Base-by-base conservation (phyloP, 2,888 invertebrate genomes). In the Lissonota sp. region DNA sequence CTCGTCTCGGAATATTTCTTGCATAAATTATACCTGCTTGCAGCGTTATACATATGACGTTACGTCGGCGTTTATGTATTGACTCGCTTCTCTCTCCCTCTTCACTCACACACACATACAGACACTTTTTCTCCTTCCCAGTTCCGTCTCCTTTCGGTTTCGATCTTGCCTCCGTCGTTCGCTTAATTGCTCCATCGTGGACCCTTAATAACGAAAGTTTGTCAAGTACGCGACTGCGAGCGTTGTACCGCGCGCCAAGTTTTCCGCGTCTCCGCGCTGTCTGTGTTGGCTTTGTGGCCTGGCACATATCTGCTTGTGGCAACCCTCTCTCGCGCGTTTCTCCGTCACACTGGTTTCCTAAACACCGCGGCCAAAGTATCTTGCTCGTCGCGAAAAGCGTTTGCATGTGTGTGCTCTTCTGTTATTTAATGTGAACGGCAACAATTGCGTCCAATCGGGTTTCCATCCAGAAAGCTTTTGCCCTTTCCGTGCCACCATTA, bases 151-250 rank as follows among this genome's bases (percentile, higher is more conserved):
- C 14, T 46, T 64, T 14, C 5, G 46, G 26, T 51, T 57, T 39
- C 71, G 64, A 70, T 69, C n/a, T 55, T 55, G 84, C 83, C 84
- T 26, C 26, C 26, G 26, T 26, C 26, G 26, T 26, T 26, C 26
- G 26, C 26, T 87, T 87, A 86, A 89, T 88, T 86, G 86, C 83
- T 73, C 79, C 73, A 72, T 73, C 79, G 71, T 60, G 63, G 53
- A 74, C 82, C 60, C 49, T 71, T 82, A 85, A 87, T 84, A 86
- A 90, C 88, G 88, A 85, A 83, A 88, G 85, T 86, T 84, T 84
- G 85, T 84, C 87, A 87, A 88, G 86, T 86, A 85, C 71, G 55
- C 12, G 67, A 67, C 49, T 63, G 72, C 44, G 64, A 39, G 58
- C 44, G 44, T 10, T 58, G 71, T 42, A 72, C 60, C 55, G 64